phyloP scores from a whole-genome alignment of 1,140 invertebrate species.

The Drosophila sucinea region DNA sequence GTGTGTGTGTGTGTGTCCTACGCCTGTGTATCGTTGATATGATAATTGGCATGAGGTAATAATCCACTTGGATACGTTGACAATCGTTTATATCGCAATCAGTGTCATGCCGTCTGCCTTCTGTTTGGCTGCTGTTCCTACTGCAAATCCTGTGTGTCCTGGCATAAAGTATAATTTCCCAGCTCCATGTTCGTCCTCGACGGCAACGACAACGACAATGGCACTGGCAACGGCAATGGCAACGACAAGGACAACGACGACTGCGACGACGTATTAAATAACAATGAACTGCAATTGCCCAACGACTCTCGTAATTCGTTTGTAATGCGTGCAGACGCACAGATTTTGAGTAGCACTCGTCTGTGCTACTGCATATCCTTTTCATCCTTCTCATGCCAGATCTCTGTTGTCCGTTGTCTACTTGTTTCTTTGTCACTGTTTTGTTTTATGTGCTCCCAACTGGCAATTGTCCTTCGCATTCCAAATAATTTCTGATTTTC shows the following conservation, averaged over 20 bases:
- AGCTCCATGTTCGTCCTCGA: constrained; percentile 43
- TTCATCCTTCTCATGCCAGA: constrained; percentile 11
- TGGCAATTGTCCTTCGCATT: constrained; percentile 51
- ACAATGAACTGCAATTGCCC: constrained; percentile 81
- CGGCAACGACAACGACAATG: constrained; percentile 25
- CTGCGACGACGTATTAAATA: constrained; percentile 75
- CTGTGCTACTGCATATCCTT: background rate
- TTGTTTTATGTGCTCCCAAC: constrained; percentile 60
- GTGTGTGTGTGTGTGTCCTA: constrained; percentile 28
- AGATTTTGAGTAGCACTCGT: constrained; percentile 72
- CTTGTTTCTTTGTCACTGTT: constrained; percentile 45
- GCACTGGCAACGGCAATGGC: constrained; percentile 20
- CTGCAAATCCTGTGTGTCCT: constrained; percentile 46
- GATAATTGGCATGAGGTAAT: constrained; percentile 82
- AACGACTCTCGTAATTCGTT: constrained; percentile 77
- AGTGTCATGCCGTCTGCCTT: constrained; percentile 74
- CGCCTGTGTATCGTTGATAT: constrained; percentile 77
- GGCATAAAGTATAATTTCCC: constrained; percentile 78
- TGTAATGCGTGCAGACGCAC: constrained; percentile 81
- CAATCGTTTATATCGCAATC: constrained; percentile 82
- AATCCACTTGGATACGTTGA: constrained; percentile 82
- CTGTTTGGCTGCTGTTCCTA: constrained; percentile 37
- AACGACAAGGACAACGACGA: constrained; percentile 34
- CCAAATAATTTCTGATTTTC: constrained; percentile 73
- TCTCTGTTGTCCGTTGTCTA: constrained; percentile 19